Conservation (phyloP, 2,797 vertebrate species). For the Graptemys geographica region DNA sequence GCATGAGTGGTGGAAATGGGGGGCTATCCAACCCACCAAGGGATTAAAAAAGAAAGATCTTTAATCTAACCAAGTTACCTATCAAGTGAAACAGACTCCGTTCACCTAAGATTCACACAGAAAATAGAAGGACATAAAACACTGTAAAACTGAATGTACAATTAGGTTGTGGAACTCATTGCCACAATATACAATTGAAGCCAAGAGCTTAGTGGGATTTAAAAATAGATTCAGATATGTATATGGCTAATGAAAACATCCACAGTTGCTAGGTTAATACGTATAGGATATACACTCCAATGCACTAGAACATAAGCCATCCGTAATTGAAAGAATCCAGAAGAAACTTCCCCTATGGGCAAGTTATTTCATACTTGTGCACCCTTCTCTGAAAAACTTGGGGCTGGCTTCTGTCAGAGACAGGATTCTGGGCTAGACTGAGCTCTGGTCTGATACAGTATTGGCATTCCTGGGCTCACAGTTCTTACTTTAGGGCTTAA, state of each 20-base stretch:
- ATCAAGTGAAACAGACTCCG: not conserved
- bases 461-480: conserved; percentile 5
- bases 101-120: not conserved
- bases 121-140: conserved; percentile 8
- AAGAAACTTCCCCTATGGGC: not conserved
- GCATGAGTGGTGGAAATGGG: not conserved
- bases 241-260: not conserved
- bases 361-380: not conserved
- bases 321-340: not conserved
- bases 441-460: conserved; percentile 1
- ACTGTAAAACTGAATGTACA: not conserved
- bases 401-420: not conserved
- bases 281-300: not conserved
- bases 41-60: not conserved
- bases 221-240: not conserved
- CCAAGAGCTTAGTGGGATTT: not conserved
- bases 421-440: not conserved
- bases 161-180: not conserved
- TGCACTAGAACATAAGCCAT: not conserved
- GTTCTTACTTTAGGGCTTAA: not conserved
- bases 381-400: not conserved
- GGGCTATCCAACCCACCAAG: not conserved
- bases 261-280: not conserved
- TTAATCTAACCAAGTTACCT: not conserved
- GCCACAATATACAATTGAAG: not conserved